Conservation (phyloP, 2,797 vertebrate species). For the Urosaurus nigricauda region DNA sequence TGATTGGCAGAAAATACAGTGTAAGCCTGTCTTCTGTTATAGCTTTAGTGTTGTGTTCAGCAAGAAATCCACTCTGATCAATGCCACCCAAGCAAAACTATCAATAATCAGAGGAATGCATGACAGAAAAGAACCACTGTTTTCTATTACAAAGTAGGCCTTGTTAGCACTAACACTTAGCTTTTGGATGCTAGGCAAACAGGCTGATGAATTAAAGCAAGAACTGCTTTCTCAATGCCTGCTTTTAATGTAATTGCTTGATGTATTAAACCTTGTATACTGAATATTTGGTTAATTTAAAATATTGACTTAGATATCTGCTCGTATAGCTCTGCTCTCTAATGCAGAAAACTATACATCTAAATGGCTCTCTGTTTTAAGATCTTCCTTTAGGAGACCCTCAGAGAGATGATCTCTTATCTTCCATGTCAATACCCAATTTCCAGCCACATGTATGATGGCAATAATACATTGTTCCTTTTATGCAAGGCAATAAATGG, state of each 20-base stretch:
- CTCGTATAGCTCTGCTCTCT: conserved; percentile 39
- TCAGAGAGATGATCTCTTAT: conserved; percentile 52
- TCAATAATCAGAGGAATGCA: conserved; percentile 57
- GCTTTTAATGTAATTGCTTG: conserved; percentile 39
- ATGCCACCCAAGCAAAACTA: conserved; percentile 29
- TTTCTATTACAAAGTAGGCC: conserved; percentile 35
- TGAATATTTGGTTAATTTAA: conserved; percentile 49
- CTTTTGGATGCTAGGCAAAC: conserved; percentile 45
- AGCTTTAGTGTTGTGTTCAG: conserved; percentile 15
- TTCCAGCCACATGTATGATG: conserved; percentile 20
- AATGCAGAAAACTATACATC: conserved; percentile 26
- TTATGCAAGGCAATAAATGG: conserved; percentile 33
- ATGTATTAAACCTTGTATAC: conserved; percentile 44
- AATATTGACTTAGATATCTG: conserved; percentile 36
- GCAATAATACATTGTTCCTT: conserved; percentile 24
- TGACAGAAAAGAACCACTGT: conserved; percentile 46
- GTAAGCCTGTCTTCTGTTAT: conserved; percentile 20
- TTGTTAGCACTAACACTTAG: conserved; percentile 50
- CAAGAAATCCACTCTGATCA: conserved; percentile 45
- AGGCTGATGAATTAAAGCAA: conserved; percentile 51
- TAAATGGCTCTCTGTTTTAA: conserved; percentile 31
- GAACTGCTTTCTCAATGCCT: conserved; percentile 32
- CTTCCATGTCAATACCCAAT: conserved; percentile 13
- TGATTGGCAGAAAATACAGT: conserved; percentile 36
- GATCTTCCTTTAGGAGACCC: conserved; percentile 29